Evolutionary conservation across 2,113 vertebrate genomes (phyloP).

Genomic region (Cathartes aura): DNA sequence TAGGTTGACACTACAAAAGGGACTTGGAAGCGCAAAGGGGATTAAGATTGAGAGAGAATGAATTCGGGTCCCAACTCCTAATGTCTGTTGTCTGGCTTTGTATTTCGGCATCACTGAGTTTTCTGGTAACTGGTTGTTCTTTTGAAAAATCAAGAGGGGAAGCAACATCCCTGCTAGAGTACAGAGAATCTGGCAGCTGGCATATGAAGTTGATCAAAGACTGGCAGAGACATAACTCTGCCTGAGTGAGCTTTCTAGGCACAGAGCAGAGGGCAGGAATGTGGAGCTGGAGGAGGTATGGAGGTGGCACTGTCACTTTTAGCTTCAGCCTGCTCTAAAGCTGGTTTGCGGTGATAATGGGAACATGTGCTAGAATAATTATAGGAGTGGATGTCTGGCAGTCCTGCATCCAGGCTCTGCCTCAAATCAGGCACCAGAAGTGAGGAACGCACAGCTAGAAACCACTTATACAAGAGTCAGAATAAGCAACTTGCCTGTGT

Average conservation of each 20-base stretch:
- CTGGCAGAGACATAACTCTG: not conserved
- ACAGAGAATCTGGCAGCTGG: not conserved
- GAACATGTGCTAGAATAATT: not conserved
- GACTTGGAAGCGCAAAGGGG: not conserved
- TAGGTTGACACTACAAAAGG: not conserved
- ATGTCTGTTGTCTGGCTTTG: not conserved
- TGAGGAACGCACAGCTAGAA: rapidly evolving
- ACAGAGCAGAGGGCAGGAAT: not conserved
- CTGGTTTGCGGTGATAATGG: not conserved
- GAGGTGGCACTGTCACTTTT: not conserved
- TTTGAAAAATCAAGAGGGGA: not conserved
- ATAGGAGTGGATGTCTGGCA: not conserved
- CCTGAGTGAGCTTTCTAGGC: not conserved
- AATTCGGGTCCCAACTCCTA: not conserved
- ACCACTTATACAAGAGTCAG: not conserved
- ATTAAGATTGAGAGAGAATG: not conserved
- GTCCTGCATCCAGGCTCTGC: not conserved
- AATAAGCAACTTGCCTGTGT: not conserved
- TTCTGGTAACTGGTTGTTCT: not conserved
- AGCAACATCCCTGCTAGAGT: not conserved
- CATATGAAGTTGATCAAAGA: not conserved
- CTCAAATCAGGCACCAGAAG: not conserved
- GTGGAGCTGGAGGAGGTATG: not conserved
- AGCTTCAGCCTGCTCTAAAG: not conserved
- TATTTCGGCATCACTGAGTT: not conserved